Base-by-base conservation (phyloP, 1,140 invertebrate genomes). In the Cecropterus lyciades region DNA sequence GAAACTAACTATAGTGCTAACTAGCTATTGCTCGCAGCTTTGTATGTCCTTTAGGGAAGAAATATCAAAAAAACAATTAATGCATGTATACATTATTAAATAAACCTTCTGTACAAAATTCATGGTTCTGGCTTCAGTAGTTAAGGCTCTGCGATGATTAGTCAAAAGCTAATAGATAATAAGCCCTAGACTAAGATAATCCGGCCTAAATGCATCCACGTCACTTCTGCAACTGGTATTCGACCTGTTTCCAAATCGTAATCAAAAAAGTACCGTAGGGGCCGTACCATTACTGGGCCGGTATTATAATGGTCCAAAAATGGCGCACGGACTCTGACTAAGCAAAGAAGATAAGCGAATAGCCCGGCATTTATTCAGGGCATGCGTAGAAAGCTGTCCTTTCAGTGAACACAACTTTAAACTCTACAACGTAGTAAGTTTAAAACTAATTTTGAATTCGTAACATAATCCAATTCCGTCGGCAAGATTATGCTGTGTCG, bases 381-480 rank as follows among this genome's bases (percentile, higher is more conserved):
- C 71, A 65, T 73, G 79, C 68, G 66, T 77, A 77, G 76, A 81
- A 79, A 81, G 79, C 69, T 46, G 65, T 49, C 59, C 63, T 63
- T 24, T 16, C n/a, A n/a, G 37, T 42, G 15, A 43, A 24, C 5
- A 33, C 49, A 60, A 59, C 52, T 66, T 40, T 60, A n/a, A 33
- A 65, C 67, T 65, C 40, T 72, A 59, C 63, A 3, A 30, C 33
- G 64, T 13, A 20, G 43, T 69, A 65, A 67, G 42, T 46, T 60
- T 20, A 13, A 37, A 60, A 60, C 14, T 15, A 59, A 46, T 59
- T 49, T 14, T 30, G 45, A 37, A 67, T 62, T 24, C 51, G 48
- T 51, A 62, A 66, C 17, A 37, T 49, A 14, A 57, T 62, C 42
- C 64, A 62, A 55, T 67, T 64, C 16, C 30, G 52, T 56, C 27